Percentiles rank a stretch among this genome's conserved stretches.
Evolutionary conservation across 1,140 invertebrate genomes (phyloP).

Genomic region (Delia radicum): DNA sequence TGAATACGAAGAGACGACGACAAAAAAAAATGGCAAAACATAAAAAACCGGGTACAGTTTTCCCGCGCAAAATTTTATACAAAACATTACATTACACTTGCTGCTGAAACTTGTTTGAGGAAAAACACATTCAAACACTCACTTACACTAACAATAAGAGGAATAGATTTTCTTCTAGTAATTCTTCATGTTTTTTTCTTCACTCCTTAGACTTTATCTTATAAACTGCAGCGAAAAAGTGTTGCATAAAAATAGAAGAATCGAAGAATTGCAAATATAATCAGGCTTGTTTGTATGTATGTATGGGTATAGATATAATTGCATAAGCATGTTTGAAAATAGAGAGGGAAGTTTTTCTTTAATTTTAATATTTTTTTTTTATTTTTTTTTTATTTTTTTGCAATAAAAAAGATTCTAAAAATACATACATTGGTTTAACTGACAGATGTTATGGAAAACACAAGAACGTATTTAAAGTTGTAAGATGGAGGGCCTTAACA

Average conservation of each 20-base stretch:
- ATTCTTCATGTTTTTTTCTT: neutral
- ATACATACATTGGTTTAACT: slow-evolving; percentile 11
- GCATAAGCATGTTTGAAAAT: slow-evolving; percentile 17
- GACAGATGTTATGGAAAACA: slow-evolving; percentile 13
- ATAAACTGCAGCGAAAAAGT: neutral
- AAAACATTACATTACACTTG: neutral
- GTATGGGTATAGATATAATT: neutral
- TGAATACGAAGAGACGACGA: neutral
- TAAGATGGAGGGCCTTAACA: neutral
- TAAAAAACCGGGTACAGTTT: slow-evolving; percentile 17
- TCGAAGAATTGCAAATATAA: neutral
- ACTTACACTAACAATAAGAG: neutral
- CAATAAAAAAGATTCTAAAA: slow-evolving; percentile 8
- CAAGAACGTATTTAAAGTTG: neutral
- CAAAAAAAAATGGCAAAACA: neutral
- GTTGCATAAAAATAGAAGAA: neutral
- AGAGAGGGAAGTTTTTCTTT: slow-evolving; percentile 6
- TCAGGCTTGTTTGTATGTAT: neutral
- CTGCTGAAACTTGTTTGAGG: neutral
- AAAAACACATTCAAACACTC: neutral
- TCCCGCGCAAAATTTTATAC: slow-evolving; percentile 10
- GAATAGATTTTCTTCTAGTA: neutral
- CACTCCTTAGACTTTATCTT: neutral
- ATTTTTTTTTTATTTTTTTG: neutral
- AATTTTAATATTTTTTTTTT: neutral